Conservation (phyloP, 92 coral and sea anemone species). For the Chrysogorgia sp. region DNA sequence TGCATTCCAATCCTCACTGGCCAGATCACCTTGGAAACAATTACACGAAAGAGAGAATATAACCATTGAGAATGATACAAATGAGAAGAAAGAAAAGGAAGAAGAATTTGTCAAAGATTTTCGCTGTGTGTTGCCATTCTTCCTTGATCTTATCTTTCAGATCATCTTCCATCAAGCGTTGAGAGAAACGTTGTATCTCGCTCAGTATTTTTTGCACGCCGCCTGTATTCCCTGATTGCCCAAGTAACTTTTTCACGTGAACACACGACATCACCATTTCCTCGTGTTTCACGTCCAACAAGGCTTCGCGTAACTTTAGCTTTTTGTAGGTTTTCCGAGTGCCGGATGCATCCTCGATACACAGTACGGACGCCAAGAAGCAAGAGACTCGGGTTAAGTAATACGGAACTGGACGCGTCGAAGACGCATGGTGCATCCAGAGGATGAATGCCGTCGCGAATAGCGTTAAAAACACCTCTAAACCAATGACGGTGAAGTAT, state of each 20-base stretch:
- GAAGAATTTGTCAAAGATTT: constrained; percentile 78
- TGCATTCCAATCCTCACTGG: not conserved
- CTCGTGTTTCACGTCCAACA: not conserved
- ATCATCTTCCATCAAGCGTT: constrained; percentile 7
- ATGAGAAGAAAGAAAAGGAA: constrained; percentile 71
- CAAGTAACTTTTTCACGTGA: too few relatives aligned
- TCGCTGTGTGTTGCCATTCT: constrained; percentile 83
- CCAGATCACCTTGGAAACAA: too few relatives aligned
- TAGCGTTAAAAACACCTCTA: not conserved
- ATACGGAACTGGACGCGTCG: constrained; percentile 3
- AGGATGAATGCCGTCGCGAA: constrained; percentile 26
- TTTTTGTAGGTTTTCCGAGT: not conserved
- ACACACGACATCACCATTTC: too few relatives aligned
- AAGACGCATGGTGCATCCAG: constrained; percentile 11
- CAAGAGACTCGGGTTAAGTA: not conserved
- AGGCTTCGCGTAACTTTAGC: not conserved
- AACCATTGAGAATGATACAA: constrained; percentile 50
- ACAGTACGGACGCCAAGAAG: constrained; percentile 1
- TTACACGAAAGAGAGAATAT: constrained; percentile 54
- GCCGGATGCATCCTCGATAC: not conserved
- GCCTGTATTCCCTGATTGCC: not conserved
- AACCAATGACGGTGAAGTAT: constrained; percentile 27
- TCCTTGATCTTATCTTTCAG: constrained; percentile 24
- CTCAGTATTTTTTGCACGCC: not conserved
- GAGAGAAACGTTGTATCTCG: not conserved